Percentiles rank a stretch among this genome's conserved stretches.
These are phyloP conservation scores for Tamandua tetradactyla DNA, from an alignment of 2,797 vertebrate species.

Conservation along the genomic window DNA sequence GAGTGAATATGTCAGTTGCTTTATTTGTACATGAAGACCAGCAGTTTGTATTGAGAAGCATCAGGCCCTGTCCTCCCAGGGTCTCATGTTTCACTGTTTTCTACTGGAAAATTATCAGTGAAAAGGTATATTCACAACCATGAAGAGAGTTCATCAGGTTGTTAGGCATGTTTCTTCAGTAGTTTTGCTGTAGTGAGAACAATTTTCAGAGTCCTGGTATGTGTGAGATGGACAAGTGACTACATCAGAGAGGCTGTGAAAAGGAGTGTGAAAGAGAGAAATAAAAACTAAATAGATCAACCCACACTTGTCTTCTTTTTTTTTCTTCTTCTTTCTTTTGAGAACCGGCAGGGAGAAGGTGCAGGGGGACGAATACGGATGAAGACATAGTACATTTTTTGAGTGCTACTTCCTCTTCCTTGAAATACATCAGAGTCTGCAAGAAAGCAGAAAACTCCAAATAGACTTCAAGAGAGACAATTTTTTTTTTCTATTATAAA, in stretches of 20 bases:
- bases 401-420: slow-evolving; percentile 43
- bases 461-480: slow-evolving; percentile 55
- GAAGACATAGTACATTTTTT: slow-evolving; percentile 46
- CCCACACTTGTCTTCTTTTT: neutral
- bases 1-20: neutral
- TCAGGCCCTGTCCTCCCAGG: neutral
- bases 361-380: neutral
- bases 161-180: slow-evolving; percentile 58
- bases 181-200: slow-evolving; percentile 66
- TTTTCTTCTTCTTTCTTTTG: neutral
- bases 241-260: slow-evolving; percentile 67
- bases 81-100: slow-evolving; percentile 7
- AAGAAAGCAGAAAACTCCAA: slow-evolving; percentile 57
- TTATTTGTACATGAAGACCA: neutral
- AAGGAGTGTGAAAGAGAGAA: slow-evolving; percentile 53
- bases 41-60: neutral
- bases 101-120: slow-evolving; percentile 52
- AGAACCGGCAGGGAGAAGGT: neutral
- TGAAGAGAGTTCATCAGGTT: slow-evolving; percentile 49
- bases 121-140: slow-evolving; percentile 52
- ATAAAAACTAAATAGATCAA: slow-evolving; percentile 63
- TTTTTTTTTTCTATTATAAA: slow-evolving; percentile 48
- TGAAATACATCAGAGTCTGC: slow-evolving; percentile 61
- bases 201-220: slow-evolving; percentile 69
- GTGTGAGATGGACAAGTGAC: slow-evolving; percentile 69